These are phyloP conservation scores for Deilephila elpenor DNA, from an alignment of 2,888 invertebrate genomes.

Conservation along the genomic window DNA sequence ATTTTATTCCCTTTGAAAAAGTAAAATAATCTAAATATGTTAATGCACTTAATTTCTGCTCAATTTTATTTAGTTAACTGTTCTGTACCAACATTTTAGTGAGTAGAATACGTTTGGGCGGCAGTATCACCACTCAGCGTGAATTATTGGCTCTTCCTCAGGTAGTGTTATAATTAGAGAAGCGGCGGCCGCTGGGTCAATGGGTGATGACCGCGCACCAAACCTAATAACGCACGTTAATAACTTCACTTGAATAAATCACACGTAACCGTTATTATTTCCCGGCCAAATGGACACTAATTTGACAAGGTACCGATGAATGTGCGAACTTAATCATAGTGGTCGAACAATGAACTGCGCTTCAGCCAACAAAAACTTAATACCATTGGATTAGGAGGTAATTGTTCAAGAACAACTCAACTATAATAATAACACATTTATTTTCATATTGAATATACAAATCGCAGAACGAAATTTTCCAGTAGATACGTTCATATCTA, in stretches of 20 bases:
- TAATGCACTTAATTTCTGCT: no score
- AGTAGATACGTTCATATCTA: constrained; percentile 37
- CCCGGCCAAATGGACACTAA: constrained; percentile 69
- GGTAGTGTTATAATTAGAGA: constrained; percentile 66
- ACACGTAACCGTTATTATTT: constrained; percentile 63
- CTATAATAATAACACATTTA: constrained; percentile 69
- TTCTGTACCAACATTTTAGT: not conserved
- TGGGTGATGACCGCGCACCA: constrained; percentile 66
- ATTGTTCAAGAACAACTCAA: constrained; percentile 45
- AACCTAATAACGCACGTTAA: constrained; percentile 58
- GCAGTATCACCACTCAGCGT: constrained; percentile 41
- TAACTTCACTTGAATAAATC: constrained; percentile 71
- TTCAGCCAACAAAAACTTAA: constrained; percentile 56
- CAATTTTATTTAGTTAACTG: not conserved
- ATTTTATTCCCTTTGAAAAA: no score
- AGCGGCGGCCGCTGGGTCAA: constrained; percentile 60
- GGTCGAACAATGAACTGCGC: constrained; percentile 58
- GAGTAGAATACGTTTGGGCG: constrained; percentile 25
- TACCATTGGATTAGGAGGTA: constrained; percentile 52
- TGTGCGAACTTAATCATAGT: constrained; percentile 70
- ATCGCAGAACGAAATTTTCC: constrained; percentile 64
- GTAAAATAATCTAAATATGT: no score
- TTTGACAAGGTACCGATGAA: constrained; percentile 66
- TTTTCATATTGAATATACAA: constrained; percentile 70
- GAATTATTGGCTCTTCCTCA: constrained; percentile 58